Evolutionary conservation across 2,888 invertebrate genomes (phyloP), one percentile per base, ranked within the genome.

Genomic region (Orthosia incerta): DNA sequence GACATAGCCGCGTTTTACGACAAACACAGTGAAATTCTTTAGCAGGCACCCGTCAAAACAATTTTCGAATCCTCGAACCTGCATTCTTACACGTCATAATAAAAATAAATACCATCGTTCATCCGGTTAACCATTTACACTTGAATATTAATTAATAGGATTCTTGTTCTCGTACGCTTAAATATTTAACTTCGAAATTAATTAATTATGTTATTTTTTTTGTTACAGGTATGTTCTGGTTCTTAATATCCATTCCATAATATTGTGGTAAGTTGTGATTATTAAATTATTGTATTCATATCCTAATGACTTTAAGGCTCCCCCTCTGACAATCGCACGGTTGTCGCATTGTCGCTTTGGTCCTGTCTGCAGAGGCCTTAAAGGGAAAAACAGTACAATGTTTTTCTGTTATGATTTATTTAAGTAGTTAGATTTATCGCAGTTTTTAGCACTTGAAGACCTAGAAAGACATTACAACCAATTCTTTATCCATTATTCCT

Each of bases 191-290:
- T 71, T 45, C 55, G 59, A 78, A 80, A 73, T 65, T 81, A 81
- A 85, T 76, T 50, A 55, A 61, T 67, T 39, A 0, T 67, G 26
- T 79, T 65, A n/a, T 80, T 76, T 66, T 75, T 76, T 82, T 82
- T 88, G 81, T 89, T 90, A 48, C 90, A 89, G 89, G 90, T 89
- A 89, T 46, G 85, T 61, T 50, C 39, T 76, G 68, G 50, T 46
- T 51, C 12, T 31, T 50, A n/a, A 50, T 59, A 4, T 62, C 23
- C 9, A 39, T 39, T 39, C 5, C 2, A 18, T 55, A 18, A 20
- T 26, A 53, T 56, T 50, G 46, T 64, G 81, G 85, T 85, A 53
- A 81, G 85, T 78, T 64, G 55, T 55, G 63, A 72, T 79, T 39
- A 45, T 55, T 18, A 0, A 67, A 39, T 59, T 56, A 18, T n/a